Evolutionary conservation across 2,888 invertebrate genomes (phyloP).

Genomic region (Lasioglossum oenotherae): DNA sequence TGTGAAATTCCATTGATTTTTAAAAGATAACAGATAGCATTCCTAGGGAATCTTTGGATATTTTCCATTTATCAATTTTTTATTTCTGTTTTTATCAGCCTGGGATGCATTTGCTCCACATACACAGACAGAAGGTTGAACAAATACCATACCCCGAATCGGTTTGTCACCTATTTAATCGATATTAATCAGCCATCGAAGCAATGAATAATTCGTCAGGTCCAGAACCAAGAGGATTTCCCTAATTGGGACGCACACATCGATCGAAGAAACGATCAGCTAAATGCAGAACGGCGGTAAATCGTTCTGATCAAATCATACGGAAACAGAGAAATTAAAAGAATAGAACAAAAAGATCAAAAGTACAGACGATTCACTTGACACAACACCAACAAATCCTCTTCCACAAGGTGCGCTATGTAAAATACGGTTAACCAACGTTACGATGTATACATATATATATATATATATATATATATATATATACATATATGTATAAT

Average conservation of each 20-base stretch:
- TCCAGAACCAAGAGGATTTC: conserved; percentile 56
- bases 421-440: conserved; percentile 54
- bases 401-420: conserved; percentile 67
- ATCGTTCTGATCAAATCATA: conserved; percentile 27
- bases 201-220: neutral
- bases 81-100: too few relatives aligned
- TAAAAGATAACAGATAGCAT: too few relatives aligned
- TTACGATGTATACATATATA: conserved; percentile 6
- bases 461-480: neutral
- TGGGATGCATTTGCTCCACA: too few relatives aligned
- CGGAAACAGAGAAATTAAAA: conserved; percentile 30
- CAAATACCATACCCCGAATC: neutral
- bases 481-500: neutral
- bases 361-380: conserved; percentile 59
- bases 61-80: too few relatives aligned
- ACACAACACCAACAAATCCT: conserved; percentile 72
- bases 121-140: neutral
- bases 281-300: conserved; percentile 16
- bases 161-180: neutral
- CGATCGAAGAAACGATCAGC: conserved; percentile 42
- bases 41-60: too few relatives aligned
- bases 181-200: neutral
- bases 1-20: too few relatives aligned
- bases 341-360: neutral
- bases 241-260: conserved; percentile 33